phyloP scores from a whole-genome alignment of 2,113 vertebrate genomes.

The Trogon melanurus region DNA sequence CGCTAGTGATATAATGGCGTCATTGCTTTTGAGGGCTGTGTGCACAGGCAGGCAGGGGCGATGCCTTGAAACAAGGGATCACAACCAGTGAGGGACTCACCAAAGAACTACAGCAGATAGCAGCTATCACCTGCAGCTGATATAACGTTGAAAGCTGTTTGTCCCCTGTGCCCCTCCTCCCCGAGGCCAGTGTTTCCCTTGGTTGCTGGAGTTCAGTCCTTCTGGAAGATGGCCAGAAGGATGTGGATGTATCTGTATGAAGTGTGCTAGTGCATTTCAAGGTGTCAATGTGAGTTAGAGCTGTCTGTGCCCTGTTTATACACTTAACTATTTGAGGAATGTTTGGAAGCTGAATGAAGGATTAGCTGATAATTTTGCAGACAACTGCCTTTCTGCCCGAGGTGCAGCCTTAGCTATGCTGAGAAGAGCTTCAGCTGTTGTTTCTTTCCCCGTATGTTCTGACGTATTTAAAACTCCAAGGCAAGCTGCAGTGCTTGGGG shows the following conservation, averaged over 20 bases:
- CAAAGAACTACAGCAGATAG: neutral
- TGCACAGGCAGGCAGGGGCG: neutral
- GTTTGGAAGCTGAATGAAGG: constrained; percentile 39
- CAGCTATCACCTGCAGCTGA: neutral
- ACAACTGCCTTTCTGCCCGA: neutral
- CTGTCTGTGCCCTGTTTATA: neutral
- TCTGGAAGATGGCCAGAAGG: neutral
- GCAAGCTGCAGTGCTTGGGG: neutral
- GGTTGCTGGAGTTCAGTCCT: neutral
- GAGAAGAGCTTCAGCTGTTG: neutral
- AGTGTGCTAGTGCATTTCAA: neutral
- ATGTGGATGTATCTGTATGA: neutral
- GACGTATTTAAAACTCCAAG: neutral
- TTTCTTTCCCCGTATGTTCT: neutral
- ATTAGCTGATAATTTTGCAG: constrained; percentile 50
- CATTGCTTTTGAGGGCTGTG: neutral
- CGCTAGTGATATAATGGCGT: neutral
- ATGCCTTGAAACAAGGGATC: neutral
- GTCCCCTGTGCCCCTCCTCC: neutral
- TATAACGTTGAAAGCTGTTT: neutral
- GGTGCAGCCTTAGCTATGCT: neutral
- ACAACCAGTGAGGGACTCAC: neutral
- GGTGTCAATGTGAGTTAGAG: neutral
- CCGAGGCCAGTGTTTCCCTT: neutral
- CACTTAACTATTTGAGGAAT: constrained; percentile 15